A percentile compares a stretch with the other conserved stretches of the same genome.
phyloP scores from a whole-genome alignment of 2,797 vertebrate genomes.

The Coracias cyanogaster region DNA sequence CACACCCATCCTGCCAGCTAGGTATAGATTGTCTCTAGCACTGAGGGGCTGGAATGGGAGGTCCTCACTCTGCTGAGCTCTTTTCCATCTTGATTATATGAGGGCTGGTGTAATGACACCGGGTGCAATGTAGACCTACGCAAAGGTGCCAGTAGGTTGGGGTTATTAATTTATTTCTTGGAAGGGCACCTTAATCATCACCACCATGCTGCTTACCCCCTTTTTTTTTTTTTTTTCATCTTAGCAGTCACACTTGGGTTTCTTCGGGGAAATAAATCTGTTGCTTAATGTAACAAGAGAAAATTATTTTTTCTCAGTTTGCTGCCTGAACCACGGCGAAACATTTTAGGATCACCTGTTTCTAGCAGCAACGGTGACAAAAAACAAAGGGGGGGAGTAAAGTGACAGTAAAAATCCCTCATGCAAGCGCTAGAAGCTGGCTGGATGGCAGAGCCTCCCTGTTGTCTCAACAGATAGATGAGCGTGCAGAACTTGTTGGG shows the following conservation, averaged over 20 bases:
- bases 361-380: not conserved
- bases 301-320: conserved; percentile 34
- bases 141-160: not conserved
- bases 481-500: not conserved
- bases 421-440: not conserved
- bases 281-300: not conserved
- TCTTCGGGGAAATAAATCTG: conserved; percentile 48
- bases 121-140: not conserved
- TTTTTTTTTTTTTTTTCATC: not conserved
- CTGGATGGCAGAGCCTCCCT: not conserved
- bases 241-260: conserved; percentile 19
- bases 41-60: not conserved
- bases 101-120: not conserved
- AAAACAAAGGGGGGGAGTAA: not conserved
- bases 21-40: not conserved
- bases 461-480: rapidly evolving
- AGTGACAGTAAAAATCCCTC: not conserved
- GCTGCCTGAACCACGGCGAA: not conserved
- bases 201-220: not conserved
- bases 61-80: not conserved
- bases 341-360: not conserved
- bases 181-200: conserved; percentile 40
- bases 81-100: not conserved
- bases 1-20: not conserved
- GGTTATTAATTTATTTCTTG: conserved; percentile 20